Conservation (phyloP, 2,113 vertebrate species). For the Sphyrna mokarran region DNA sequence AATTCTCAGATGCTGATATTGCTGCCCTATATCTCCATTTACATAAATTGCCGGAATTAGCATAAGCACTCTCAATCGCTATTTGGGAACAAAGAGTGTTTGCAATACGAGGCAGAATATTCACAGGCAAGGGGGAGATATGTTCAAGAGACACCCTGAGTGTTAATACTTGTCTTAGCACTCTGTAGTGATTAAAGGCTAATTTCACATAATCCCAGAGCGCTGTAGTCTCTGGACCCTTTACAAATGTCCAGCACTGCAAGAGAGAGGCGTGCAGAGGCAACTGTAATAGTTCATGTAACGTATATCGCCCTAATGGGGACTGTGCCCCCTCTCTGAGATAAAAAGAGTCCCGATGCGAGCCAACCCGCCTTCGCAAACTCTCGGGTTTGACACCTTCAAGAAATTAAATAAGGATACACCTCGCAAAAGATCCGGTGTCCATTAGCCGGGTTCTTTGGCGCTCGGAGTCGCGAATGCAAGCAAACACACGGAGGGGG, state of each 20-base stretch:
- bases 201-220: neutral
- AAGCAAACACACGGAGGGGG: no score
- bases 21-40: neutral
- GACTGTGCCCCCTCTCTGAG: neutral
- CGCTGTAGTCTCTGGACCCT: neutral
- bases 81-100: neutral
- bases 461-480: no score
- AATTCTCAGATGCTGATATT: neutral
- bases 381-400: no score
- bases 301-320: neutral
- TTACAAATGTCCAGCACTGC: neutral
- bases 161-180: neutral
- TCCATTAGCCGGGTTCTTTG: no score
- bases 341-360: no score
- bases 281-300: neutral
- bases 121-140: neutral
- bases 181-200: no score
- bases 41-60: neutral
- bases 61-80: neutral
- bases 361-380: no score
- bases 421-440: no score
- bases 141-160: neutral
- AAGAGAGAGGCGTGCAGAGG: neutral
- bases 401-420: no score
- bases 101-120: neutral